Base-by-base conservation (phyloP, 2,113 vertebrate species). In the Arvicanthis niloticus region DNA sequence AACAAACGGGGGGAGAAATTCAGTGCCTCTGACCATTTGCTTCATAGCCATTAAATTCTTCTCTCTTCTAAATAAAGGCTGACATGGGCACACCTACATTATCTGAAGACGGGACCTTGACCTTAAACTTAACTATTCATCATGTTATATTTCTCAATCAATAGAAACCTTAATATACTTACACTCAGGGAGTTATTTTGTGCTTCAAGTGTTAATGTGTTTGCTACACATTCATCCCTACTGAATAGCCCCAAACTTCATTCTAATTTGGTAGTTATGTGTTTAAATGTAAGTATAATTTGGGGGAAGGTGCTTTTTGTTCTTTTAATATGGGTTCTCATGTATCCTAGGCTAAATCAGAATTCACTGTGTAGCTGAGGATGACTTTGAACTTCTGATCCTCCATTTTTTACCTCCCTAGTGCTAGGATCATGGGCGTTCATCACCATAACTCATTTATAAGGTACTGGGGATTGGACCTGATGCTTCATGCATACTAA, bases 221-320 rank as follows among this genome's bases (percentile, higher is more conserved):
- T 91, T 60, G 10, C 7, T 68, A 4, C 80, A 65, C 7, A 1
- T 85, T 80, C 45, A 19, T 88, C 40, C 65, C 40, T 73, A 45
- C 8, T 62, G 19, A 92, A 56, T 24, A 86, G 22, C 62, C 11
- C 51, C 70, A 19, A n/a, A 37, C 68, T 91, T 85, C 45, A 93
- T 78, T 93, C n/a, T 80, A 93, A 68, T 45, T 94, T 76, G 92
- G 22, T 78, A 96, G 34, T 76, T 84, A 34, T 73, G n/a, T 65
- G 24, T n/a, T 87, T 90, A 92, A 88, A 90, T 88, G 51, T 93
- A 53, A 72, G 17, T 53, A 72, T n/a, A 88, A 88, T 87, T 45
- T 7, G 5, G 15, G 22, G 37, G 29, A 51, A 51, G 51, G 12
- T 22, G 11, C 5, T 53, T 7, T 72, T n/a, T 72, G 45, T 13